These are phyloP conservation scores for Nasonia vitripennis DNA, from an alignment of 1,140 invertebrate genomes.

Conservation along the genomic window DNA sequence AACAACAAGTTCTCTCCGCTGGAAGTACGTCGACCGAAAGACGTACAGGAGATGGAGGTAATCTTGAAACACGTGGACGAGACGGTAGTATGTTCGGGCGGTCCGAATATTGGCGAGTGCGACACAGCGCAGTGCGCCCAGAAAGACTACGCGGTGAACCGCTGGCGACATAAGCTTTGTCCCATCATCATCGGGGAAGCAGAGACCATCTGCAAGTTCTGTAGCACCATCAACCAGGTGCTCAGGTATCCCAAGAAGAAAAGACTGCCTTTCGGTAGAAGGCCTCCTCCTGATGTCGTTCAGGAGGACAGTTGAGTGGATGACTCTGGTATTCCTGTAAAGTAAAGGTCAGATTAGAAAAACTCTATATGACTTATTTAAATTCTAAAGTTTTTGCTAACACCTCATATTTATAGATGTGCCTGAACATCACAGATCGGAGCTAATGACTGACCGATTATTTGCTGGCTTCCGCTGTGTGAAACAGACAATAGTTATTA, in stretches of 20 bases:
- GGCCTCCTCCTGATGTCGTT: background rate
- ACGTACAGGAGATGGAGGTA: constrained; percentile 31
- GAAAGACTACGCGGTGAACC: constrained; percentile 41
- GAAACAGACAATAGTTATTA: background rate
- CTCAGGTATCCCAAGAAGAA: constrained; percentile 47
- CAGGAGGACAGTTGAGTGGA: constrained; percentile 4
- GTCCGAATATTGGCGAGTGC: constrained; percentile 31
- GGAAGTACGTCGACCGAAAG: constrained; percentile 36
- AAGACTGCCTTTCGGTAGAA: constrained; percentile 29
- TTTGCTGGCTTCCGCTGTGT: constrained; percentile 16
- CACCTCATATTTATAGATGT: background rate
- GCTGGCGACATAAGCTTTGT: constrained; percentile 46
- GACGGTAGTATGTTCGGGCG: constrained; percentile 26
- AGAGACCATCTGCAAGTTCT: constrained; percentile 42
- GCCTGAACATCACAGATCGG: background rate
- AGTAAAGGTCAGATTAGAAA: too few species aligned
- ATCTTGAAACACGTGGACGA: constrained; percentile 36
- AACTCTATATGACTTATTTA: background rate
- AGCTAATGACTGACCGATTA: constrained; percentile 25
- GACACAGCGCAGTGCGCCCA: constrained; percentile 39
- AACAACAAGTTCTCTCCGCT: constrained; percentile 49
- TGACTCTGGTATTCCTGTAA: background rate
- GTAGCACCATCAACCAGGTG: constrained; percentile 34
- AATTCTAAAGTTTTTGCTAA: background rate
- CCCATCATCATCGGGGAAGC: background rate